Evolutionary conservation across 2,888 invertebrate genomes (phyloP), one percentile per base, ranked within the genome.

Genomic region (Perizoma affinitatum): DNA sequence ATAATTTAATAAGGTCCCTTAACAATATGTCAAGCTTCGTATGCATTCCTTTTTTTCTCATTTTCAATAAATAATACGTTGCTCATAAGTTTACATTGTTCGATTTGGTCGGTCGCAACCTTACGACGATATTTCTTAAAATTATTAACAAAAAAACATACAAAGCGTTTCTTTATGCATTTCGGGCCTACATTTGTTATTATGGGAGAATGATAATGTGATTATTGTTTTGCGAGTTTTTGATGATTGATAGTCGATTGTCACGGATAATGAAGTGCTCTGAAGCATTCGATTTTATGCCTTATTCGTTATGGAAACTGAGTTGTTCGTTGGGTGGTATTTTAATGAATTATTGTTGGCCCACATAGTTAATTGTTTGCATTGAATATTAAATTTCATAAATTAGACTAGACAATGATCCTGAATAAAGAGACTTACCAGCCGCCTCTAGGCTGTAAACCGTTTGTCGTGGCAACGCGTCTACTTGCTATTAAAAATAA

Each of bases 161-260:
- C 80, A 85, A 87, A 84, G 86, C 84, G 78, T 78, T 89, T 90
- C 90, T 90, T 90, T 90, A 90, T 90, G 90, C 84, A 84, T 88
- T 88, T 86, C 74, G 83, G 81, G 76, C 71, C 82, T 84, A 83
- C 88, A 86, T 91, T 90, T 87, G 88, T 89, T 90, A 89, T 89
- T 90, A 89, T 88, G 87, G 84, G 84, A 88, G 85, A 89, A 90
- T 90, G 87, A 91, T 92, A 90, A 90, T 90, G 84, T 90, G 88
- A 90, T 90, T 91, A 92, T 90, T 92, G 90, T 92, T 91, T 92
- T 90, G 91, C 89, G 85, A 87, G 85, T 75, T 81, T 82, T 75
- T 67, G 71, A 87, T 90, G 90, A 92, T 90, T 86, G 87, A 91
- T 91, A 74, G 83, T 82, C 81, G 80, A 84, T 86, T 89, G 89